Evolutionary conservation across 2,888 invertebrate genomes (phyloP), one percentile per base, ranked within the genome.

Genomic region (Pachymerium ferrugineum): DNA sequence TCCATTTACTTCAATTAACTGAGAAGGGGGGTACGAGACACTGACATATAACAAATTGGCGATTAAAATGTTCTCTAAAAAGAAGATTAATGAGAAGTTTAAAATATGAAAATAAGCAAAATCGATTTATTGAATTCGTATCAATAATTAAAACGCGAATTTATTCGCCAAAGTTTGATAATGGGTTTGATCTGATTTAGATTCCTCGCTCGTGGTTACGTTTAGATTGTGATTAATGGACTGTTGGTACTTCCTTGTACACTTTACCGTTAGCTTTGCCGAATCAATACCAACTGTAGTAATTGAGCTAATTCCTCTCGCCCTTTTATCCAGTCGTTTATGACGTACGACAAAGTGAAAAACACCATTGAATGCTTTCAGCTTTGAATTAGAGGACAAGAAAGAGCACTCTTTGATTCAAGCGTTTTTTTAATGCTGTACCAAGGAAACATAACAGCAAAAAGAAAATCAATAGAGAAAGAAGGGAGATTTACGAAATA

Each of bases 131-230:
- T 3, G 4, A 62, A 28, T 62, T 28, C 12, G n/a, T 25, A 62
- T 62, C 3, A 62, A n/a, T 28, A 28, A 12, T 62, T 28, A 12
- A 14, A 28, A 28, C 28, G 22, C n/a, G 22, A 62, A 62, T 28
- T 25, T 22, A 1, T 14, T 0, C 0, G 25, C 25, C 62, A 22
- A 62, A 62, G 25, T 62, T 62, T 62, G 1, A 2, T 28, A 62
- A 62, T 28, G 28, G n/a, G 62, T 28, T 25, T 62, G 62, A 62
- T 62, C 62, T 62, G 62, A 62, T 62, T 62, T 62, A 25, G 62
- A 62, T 28, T 10, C 47, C 14, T 25, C 28, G 22, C 62, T 12
- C 62, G n/a, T 62, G 22, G 12, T 25, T 3, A 14, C 6, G 62
- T 62, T 4, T 62, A 28, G 62, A 28, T 62, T 62, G 22, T 62